phyloP scores from a whole-genome alignment of 2,797 vertebrate species.

The Phoebastria nigripes region DNA sequence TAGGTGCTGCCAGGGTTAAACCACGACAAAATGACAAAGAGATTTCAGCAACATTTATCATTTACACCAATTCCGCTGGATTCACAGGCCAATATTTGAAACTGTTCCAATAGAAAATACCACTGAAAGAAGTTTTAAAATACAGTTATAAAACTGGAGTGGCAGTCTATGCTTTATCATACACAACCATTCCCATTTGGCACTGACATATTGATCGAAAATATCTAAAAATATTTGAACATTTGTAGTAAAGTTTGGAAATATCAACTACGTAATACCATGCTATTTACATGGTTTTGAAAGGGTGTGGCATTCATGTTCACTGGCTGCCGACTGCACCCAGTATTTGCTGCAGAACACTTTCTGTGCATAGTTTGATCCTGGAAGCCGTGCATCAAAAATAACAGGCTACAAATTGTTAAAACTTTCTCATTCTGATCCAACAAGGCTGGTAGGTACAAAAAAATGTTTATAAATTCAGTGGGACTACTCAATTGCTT shows the following conservation, averaged over 20 bases:
- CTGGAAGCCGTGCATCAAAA: neutral
- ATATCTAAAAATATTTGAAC: neutral
- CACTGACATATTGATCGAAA: neutral
- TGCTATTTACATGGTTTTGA: neutral
- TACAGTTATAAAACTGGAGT: neutral
- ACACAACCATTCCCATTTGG: neutral
- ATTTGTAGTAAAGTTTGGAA: neutral
- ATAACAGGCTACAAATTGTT: neutral
- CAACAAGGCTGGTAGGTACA: neutral
- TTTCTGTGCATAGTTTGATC: neutral
- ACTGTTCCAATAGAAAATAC: neutral
- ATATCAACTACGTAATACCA: neutral
- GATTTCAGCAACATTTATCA: accelerated
- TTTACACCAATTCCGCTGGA: neutral
- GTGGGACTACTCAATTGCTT: neutral
- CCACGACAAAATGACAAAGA: neutral
- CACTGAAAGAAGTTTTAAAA: neutral
- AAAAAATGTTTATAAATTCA: neutral
- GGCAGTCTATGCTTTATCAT: neutral
- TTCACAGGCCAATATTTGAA: neutral
- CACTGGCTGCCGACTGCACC: neutral
- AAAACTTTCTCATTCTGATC: neutral
- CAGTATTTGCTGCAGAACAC: neutral
- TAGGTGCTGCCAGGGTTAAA: too few species aligned
- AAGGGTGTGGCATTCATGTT: neutral